These are phyloP conservation scores for Hemaris fuciformis DNA, from an alignment of 2,888 invertebrate genomes.

Conservation along the genomic window DNA sequence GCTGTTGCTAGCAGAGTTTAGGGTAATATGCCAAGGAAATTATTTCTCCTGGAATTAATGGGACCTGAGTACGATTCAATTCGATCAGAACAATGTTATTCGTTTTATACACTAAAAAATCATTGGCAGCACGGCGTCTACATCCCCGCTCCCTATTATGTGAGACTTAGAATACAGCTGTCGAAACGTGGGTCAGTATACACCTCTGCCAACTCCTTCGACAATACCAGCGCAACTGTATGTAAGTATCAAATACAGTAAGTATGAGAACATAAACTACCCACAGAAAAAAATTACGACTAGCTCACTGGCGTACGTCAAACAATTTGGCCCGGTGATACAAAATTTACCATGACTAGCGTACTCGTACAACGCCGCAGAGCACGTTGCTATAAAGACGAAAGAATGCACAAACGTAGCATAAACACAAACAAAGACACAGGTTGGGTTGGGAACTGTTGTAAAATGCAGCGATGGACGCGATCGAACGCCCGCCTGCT, in stretches of 20 bases:
- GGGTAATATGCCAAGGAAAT: neutral
- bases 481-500: constrained; percentile 28
- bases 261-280: no score
- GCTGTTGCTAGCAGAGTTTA: neutral
- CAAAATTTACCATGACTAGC: neutral
- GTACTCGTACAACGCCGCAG: neutral
- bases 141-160: no score
- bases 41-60: no score
- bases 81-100: no score
- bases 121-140: no score
- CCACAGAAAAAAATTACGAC: neutral
- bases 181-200: no score
- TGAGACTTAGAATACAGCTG: no score
- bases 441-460: constrained; percentile 13
- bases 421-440: constrained; percentile 1
- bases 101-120: no score
- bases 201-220: no score
- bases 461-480: constrained; percentile 24
- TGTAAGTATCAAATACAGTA: no score
- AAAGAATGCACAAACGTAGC: neutral
- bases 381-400: neutral
- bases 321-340: neutral
- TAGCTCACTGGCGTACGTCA: neutral
- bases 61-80: no score
- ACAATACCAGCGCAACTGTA: no score